Evolutionary conservation across 2,797 vertebrate species (phyloP).

Genomic region (Rhinatrema bivittatum): DNA sequence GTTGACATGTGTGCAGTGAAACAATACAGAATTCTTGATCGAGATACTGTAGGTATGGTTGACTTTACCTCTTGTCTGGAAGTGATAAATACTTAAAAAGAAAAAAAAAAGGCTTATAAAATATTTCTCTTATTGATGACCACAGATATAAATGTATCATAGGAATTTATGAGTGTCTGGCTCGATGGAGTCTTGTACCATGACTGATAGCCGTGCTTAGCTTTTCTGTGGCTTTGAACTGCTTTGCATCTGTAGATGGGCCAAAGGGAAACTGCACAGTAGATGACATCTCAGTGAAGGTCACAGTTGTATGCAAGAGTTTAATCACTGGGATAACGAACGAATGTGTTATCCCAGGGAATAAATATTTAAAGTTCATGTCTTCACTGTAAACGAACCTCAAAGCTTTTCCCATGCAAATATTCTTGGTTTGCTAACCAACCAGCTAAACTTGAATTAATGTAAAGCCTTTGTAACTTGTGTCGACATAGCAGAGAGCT

Average conservation of each 20-base stretch:
- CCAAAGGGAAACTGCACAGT: constrained; percentile 27
- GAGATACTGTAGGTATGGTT: background rate
- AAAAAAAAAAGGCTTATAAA: constrained; percentile 8
- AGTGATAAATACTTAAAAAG: constrained; percentile 13
- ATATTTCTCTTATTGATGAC: constrained; percentile 5
- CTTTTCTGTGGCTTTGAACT: constrained; percentile 22
- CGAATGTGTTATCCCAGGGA: constrained; percentile 19
- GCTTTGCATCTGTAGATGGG: constrained; percentile 18
- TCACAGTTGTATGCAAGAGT: constrained; percentile 10
- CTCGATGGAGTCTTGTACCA: constrained; percentile 12
- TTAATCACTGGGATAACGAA: constrained; percentile 31
- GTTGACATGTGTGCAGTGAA: too few relatives aligned
- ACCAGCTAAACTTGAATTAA: background rate
- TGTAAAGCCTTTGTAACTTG: background rate
- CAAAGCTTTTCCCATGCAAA: constrained; percentile 27
- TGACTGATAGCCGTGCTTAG: constrained; percentile 32
- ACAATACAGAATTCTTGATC: too few relatives aligned
- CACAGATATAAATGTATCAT: constrained; percentile 8
- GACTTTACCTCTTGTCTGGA: constrained; percentile 2
- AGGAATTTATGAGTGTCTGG: constrained; percentile 22
- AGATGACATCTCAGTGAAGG: constrained; percentile 40
- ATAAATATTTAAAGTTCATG: constrained; percentile 42
- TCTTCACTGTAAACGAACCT: constrained; percentile 30
- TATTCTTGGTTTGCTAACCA: constrained; percentile 7
- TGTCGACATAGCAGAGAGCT: background rate